A percentile compares a stretch with the other conserved stretches of the same genome.
phyloP scores from a whole-genome alignment of 2,113 vertebrate genomes.

The Dasyornis broadbenti region DNA sequence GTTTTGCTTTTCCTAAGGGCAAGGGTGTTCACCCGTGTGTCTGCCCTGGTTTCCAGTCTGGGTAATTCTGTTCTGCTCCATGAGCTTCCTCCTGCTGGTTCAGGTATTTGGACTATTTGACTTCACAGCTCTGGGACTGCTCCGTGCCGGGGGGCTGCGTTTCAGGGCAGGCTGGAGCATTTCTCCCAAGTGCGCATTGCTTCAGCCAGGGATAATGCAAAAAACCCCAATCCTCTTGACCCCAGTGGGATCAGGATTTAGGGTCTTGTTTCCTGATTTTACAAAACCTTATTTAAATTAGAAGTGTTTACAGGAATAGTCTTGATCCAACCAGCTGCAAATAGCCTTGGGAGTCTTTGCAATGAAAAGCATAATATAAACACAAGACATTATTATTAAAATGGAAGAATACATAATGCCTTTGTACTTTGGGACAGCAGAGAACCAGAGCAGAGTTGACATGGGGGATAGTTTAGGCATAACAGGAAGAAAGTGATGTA shows the following conservation, averaged over 20 bases:
- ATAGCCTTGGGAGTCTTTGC: constrained; percentile 55
- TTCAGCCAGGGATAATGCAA: background rate
- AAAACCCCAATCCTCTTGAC: background rate
- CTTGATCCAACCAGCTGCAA: constrained; percentile 1
- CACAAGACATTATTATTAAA: constrained; percentile 49
- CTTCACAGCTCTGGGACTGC: background rate
- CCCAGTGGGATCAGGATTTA: background rate
- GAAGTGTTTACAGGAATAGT: constrained; percentile 28
- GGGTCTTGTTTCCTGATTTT: constrained; percentile 25
- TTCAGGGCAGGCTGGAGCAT: background rate
- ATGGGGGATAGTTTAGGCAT: background rate
- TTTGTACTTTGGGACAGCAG: constrained; percentile 38
- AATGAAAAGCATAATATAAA: constrained; percentile 39
- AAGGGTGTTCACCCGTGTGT: background rate
- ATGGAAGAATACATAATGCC: constrained; percentile 32
- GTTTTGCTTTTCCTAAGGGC: background rate
- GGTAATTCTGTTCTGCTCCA: background rate
- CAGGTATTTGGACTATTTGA: constrained; percentile 3
- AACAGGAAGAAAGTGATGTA: constrained; percentile 24
- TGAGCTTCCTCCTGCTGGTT: constrained; percentile 9
- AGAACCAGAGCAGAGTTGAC: background rate
- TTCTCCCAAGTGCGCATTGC: background rate
- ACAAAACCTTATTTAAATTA: constrained; percentile 17
- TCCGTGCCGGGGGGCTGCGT: background rate
- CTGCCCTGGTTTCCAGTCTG: constrained; percentile 21